phyloP scores from a whole-genome alignment of 2,797 vertebrate genomes.

The Parauchenoglanis punctatus region DNA sequence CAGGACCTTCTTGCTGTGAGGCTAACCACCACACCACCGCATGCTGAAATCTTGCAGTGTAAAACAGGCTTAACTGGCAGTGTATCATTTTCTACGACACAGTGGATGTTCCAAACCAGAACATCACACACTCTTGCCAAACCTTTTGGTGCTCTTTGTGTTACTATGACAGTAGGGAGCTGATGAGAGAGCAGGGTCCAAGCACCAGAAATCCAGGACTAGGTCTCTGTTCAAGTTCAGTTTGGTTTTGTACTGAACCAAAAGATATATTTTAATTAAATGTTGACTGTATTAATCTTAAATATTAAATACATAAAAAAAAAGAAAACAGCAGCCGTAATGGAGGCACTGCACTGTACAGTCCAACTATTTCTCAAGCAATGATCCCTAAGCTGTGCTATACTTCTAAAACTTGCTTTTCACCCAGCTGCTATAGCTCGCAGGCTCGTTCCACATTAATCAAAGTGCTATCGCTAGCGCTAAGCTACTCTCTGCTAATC shows the following conservation, averaged over 20 bases:
- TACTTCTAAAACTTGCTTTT: slow-evolving; percentile 60
- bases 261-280: neutral
- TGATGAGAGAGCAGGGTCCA: slow-evolving; percentile 7
- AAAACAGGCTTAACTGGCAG: neutral
- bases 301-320: neutral
- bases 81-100: slow-evolving; percentile 52
- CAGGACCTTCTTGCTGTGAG: too few relatives aligned
- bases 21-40: too few relatives aligned
- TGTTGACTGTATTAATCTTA: neutral
- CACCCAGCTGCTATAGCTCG: slow-evolving; percentile 31
- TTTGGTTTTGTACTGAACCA: neutral
- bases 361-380: slow-evolving; percentile 53
- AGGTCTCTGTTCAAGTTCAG: neutral
- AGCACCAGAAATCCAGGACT: slow-evolving; percentile 40
- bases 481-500: slow-evolving; percentile 10
- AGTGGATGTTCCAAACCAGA: slow-evolving; percentile 12
- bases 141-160: slow-evolving; percentile 67
- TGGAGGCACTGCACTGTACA: slow-evolving; percentile 65
- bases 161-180: slow-evolving; percentile 51
- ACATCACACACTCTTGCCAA: slow-evolving; percentile 68
- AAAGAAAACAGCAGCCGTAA: neutral
- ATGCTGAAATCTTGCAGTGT: neutral
- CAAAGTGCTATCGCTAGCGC: neutral
- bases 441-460: neutral
- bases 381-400: slow-evolving; percentile 62